Evolutionary conservation across 1,140 invertebrate species (phyloP), one percentile per base, ranked within the genome.

Genomic region (Cyphomyrmex costatus): DNA sequence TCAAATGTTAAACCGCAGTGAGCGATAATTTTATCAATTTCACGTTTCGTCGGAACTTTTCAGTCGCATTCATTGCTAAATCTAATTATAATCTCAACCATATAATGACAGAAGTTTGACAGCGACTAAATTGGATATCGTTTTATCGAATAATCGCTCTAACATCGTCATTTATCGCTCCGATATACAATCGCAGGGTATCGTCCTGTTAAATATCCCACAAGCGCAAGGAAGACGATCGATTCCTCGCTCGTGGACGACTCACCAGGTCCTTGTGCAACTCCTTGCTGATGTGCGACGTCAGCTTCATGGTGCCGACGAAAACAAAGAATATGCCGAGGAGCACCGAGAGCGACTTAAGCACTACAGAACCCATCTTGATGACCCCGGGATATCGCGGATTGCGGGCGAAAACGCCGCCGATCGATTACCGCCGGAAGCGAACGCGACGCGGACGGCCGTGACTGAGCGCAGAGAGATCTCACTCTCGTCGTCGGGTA

Each of bases 221-320:
- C 19, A n/a, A 3, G 19, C n/a, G 19, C n/a, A 14, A 66, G 12
- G 33, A 24, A 42, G 2, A 27, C 33, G 10, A 65, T 60, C 21
- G 10, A 3, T 33, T 3, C 14, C 10, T 73, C 12, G 36, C 4
- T 36, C 58, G n/a, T 12, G 56, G 14, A 68, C 12, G 86, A 96
- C 97, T 97, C 95, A 99, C 99, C 97, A 99, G 97, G 96, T 99
- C 98, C 96, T 98, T 99, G 95, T 99, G 98, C 74, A 99, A 96
- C 95, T 99, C 98, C 95, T 98, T 98, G 92, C 98, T 99, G 80
- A 99, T 97, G 88, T 97, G 96, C 86, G 98, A 98, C 83, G 98
- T 98, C 71, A 99, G 95, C 96, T 99, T 99, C 91, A 99, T 97
- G 27, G 97, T 97, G 65, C 98, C 98, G 84, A 99, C 98, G 94